Base-by-base conservation (phyloP, 2,888 invertebrate genomes). In the Phortica magna region DNA sequence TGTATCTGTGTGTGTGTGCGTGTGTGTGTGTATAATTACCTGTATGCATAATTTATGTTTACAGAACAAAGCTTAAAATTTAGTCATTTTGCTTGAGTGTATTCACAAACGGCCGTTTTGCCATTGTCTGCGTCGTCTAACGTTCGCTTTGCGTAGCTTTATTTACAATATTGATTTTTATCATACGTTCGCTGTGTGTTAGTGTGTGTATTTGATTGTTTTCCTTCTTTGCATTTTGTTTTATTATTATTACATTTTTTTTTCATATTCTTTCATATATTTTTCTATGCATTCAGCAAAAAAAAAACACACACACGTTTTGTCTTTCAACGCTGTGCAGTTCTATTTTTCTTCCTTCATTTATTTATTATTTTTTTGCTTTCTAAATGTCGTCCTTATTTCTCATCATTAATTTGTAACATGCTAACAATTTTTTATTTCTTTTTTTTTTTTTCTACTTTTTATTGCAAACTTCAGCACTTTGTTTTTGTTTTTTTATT, bases 141-240 rank as follows among this genome's bases (percentile, higher is more conserved):
- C 31, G 31, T 4, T 59, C 1, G 17, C 12, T 67, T 67, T 17
- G 67, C 67, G 42, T 17, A 67, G 9, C 14, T 41, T 67, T 42
- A 67, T 67, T 67, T 42, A n/a, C n/a, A 41, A 9, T 67, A 67
- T 67, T 41, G 67, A 67, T 67, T 67, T 67, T 59, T 59, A 59
- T n/a, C 59, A 17, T 59, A 14, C 17, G 7, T 19, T 59, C 7
- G 2, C 1, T 7, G n/a, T 7, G n/a, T 53, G 53, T n/a, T n/a
- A n/a, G n/a, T 53, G 53, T 3, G 5, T 31, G 31, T 31, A 31
- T 31, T 31, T 31, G 31, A 1, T 31, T 31, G 31, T 31, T 31
- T 53, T 2, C 53, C 2, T n/a, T 19, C n/a, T 59, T 59, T 59
- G 59, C 59, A 59, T 59, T 59, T 59, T 10, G 7, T n/a, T 59